Evolutionary conservation across 2,113 vertebrate species (phyloP).

Genomic region (Natator depressus): DNA sequence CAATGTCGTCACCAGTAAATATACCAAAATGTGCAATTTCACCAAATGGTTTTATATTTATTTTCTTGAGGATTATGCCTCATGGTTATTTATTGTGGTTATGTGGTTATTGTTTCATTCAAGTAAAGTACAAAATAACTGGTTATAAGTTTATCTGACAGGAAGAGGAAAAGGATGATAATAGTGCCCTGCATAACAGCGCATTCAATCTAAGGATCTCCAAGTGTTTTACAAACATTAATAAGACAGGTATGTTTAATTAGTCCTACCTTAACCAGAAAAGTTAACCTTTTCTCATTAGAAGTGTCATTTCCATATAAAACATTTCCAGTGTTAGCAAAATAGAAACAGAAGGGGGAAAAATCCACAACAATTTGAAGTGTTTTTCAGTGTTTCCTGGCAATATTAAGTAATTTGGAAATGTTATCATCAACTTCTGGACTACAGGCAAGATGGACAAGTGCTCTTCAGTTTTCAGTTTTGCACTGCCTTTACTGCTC

Average conservation of each 20-base stretch:
- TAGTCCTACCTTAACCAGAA: neutral
- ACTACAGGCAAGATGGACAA: neutral
- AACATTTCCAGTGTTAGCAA: neutral
- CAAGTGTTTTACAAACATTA: neutral
- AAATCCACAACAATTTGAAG: neutral
- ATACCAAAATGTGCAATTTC: neutral
- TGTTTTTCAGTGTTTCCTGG: neutral
- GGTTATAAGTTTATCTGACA: neutral
- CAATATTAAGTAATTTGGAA: neutral
- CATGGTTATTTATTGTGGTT: neutral
- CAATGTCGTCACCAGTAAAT: neutral
- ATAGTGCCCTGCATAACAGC: neutral
- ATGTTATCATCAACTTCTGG: neutral
- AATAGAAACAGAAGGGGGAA: neutral
- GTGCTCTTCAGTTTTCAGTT: neutral
- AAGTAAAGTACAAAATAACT: neutral
- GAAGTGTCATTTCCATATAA: neutral
- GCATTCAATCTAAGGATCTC: neutral
- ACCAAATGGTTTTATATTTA: neutral
- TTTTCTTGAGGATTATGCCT: neutral
- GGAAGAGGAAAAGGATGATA: neutral
- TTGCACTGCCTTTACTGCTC: neutral
- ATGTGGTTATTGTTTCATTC: neutral
- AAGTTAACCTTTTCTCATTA: neutral
- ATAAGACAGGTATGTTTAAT: neutral